Evolutionary conservation across 1,140 invertebrate genomes (phyloP), one percentile per base, ranked within the genome.

Genomic region (Drosophila sproati): DNA sequence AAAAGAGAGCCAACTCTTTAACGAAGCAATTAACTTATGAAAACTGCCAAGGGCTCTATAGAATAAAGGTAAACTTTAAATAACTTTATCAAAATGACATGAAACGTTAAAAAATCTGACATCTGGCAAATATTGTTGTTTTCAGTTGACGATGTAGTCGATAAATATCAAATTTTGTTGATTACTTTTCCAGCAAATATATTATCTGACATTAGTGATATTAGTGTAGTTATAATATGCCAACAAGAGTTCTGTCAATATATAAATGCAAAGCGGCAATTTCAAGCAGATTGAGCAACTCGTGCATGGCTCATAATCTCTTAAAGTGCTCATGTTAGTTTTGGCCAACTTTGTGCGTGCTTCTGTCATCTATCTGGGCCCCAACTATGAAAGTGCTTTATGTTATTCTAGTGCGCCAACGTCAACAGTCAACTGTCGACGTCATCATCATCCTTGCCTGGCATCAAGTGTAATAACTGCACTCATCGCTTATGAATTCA

Each of bases 401-500:
- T 66, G 68, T 77, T 52, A 69, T 78, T 82, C 70, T 48, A 45
- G 28, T 34, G 51, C 37, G 54, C 34, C 69, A 77, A 67, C 55
- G 60, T 82, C 81, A 66, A 70, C 67, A 63, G 64, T 50, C 73
- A 35, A 75, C 55, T 68, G 71, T 62, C 63, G 35, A 61, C 66
- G 39, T 62, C 73, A n/a, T 51, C 77, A 70, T 74, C 75, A 43
- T 66, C 43, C 20, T 48, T 48, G 28, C 39, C 52, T 10, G 51
- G 45, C 73, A 59, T 81, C 61, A 72, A 70, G 73, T 64, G 66
- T 83, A 83, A 86, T 81, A 82, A 77, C 74, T 85, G 82, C 82
- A 87, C 82, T 86, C 81, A 86, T 79, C 67, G 10, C 64, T 78
- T 75, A 82, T 88, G 83, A 87, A 87, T 86, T 82, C 83, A 87